These are phyloP conservation scores for Leucosticte australis DNA, from an alignment of 2,113 vertebrate genomes.

Conservation along the genomic window DNA sequence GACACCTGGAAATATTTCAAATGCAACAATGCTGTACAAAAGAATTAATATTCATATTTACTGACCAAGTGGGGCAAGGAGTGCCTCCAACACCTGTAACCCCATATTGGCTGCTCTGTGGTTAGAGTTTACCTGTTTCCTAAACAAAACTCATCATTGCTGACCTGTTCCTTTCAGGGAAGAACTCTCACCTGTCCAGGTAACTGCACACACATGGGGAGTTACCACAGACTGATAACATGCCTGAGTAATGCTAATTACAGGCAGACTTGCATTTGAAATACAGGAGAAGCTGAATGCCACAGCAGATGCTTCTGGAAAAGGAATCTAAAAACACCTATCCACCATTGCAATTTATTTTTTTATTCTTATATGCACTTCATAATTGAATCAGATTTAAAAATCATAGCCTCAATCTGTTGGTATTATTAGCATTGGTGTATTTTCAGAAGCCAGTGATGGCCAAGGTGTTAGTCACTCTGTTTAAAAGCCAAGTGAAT, in stretches of 20 bases:
- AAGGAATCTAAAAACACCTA: background rate
- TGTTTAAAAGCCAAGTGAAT: background rate
- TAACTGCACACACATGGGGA: background rate
- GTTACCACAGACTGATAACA: background rate
- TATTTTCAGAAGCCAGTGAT: background rate
- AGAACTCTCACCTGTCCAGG: background rate
- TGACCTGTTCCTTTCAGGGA: background rate
- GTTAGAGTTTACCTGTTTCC: background rate
- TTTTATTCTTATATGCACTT: background rate
- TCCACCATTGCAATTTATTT: background rate
- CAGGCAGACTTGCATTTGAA: background rate
- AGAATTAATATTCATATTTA: background rate
- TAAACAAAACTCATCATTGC: background rate
- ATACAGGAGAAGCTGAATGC: background rate
- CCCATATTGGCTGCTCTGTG: fast-evolving
- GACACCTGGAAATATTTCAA: background rate
- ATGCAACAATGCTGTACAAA: fast-evolving
- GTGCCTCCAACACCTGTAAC: background rate
- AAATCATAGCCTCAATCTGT: background rate
- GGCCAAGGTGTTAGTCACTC: background rate
- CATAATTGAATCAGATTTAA: background rate
- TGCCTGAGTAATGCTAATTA: background rate
- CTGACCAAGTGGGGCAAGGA: background rate
- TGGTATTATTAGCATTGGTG: too few species aligned
- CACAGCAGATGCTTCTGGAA: background rate